phyloP scores from a whole-genome alignment of 2,888 invertebrate species.

The Ectropis crepuscularia region DNA sequence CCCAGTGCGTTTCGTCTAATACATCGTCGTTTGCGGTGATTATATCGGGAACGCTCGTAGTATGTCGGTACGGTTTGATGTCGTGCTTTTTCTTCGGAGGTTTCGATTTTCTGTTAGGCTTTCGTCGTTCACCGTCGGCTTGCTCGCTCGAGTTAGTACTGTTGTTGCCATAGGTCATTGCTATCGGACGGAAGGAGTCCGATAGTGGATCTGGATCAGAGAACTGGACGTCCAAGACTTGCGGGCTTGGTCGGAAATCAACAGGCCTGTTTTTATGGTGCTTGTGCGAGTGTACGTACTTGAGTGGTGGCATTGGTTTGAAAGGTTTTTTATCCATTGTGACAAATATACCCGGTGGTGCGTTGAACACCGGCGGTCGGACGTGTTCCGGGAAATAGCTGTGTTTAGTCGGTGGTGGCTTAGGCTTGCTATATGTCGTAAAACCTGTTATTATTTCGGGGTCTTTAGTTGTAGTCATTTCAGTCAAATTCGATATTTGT shows the following conservation, averaged over 20 bases:
- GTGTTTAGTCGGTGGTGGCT: slow-evolving; percentile 57
- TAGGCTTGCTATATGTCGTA: slow-evolving; percentile 58
- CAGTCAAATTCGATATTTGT: slow-evolving; percentile 51
- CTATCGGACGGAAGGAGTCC: slow-evolving; percentile 75
- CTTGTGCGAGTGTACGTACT: slow-evolving; percentile 60
- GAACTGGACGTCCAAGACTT: slow-evolving; percentile 68
- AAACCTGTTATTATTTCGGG: slow-evolving; percentile 56
- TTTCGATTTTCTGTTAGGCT: slow-evolving; percentile 60
- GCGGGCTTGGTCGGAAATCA: slow-evolving; percentile 76
- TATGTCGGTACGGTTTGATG: slow-evolving; percentile 56
- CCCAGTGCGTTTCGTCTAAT: slow-evolving; percentile 66
- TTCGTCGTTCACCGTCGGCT: slow-evolving; percentile 50
- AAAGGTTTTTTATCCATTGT: slow-evolving; percentile 81
- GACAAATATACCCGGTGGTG: slow-evolving; percentile 77
- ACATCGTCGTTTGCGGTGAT: slow-evolving; percentile 61
- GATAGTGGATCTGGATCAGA: slow-evolving; percentile 62
- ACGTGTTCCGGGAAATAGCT: slow-evolving; percentile 69
- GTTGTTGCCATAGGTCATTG: slow-evolving; percentile 55
- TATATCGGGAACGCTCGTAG: slow-evolving; percentile 69
- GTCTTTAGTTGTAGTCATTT: slow-evolving; percentile 53
- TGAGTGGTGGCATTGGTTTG: slow-evolving; percentile 79
- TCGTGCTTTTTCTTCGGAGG: slow-evolving; percentile 65
- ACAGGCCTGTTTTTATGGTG: slow-evolving; percentile 57
- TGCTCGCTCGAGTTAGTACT: slow-evolving; percentile 43
- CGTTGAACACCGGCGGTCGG: slow-evolving; percentile 75